Base-by-base conservation (phyloP, 2,888 invertebrate genomes). In the Oxystoma pomonae region DNA sequence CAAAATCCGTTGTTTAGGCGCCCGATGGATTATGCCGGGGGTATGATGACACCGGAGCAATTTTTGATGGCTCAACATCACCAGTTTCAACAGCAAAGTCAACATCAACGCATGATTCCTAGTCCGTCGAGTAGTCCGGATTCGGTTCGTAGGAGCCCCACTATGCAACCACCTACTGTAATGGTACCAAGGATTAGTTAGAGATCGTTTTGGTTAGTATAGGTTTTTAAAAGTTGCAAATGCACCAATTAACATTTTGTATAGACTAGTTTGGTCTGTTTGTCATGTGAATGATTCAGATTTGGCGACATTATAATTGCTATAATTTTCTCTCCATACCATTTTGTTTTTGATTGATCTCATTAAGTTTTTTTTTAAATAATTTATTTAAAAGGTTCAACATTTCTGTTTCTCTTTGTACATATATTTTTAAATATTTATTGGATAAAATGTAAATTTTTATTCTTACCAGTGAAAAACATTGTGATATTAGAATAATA, bases 1-100 rank as follows among this genome's bases (percentile, higher is more conserved):
- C 35, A 35, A 1, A 74, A 62, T 69, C 78, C 62, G 69, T 83
- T 65, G 78, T 82, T 62, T 78, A 82, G 64, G 78, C 83, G 67
- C 81, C 82, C 80, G 1, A 80, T 83, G 70, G 84, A 85, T 56
- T 84, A 83, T 35, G 5, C 35, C 73, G 75, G 78, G 0, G 82
- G 81, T 1, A 74, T 84, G 52, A 74, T 83, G 53, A 76, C 81
- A 22, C 76, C 83, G 72, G 72, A 80, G 74, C 61, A 81, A 55
- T 80, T 62, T 7, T 67, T 73, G 67, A 68, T 72, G 60, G 67
- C 70, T 53, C 75, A 75, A 18, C 72, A 69, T 21, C 69, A 63
- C 72, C 35, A 35, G 35, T 35, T 35, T 35, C 35, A 35, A 12
- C 35, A 35, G 65, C 35, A 35, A 12, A 35, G 12, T 35, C 35